Conservation (phyloP, 2,113 vertebrate genomes). For the Mandrillus leucophaeus region DNA sequence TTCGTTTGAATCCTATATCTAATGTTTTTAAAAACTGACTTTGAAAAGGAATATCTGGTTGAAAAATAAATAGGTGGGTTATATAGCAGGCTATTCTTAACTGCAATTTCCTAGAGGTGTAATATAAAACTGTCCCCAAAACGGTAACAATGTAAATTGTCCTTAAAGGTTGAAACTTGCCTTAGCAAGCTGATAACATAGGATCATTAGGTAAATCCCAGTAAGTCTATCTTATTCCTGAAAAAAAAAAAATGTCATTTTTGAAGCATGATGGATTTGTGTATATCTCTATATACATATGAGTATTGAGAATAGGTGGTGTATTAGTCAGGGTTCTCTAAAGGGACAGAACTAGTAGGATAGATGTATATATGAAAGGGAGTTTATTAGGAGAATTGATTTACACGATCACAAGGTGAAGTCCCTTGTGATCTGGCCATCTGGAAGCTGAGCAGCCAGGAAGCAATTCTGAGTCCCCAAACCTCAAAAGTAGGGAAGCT, state of each 20-base stretch:
- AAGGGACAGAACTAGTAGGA: no score
- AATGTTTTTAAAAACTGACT: conserved; percentile 4
- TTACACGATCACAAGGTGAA: no score
- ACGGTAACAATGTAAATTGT: neutral
- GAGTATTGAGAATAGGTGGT: neutral
- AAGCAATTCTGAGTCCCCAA: no score
- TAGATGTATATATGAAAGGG: no score
- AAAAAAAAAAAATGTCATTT: neutral
- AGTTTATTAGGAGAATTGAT: no score
- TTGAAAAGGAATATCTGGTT: conserved; percentile 40
- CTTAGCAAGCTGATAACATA: neutral
- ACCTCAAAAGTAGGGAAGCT: no score
- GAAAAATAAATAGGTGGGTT: neutral
- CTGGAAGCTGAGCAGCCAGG: no score
- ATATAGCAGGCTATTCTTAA: neutral
- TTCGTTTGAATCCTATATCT: neutral
- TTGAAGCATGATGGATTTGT: neutral
- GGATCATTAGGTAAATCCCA: neutral
- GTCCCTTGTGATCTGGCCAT: no score
- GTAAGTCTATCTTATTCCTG: neutral
- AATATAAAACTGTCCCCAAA: neutral
- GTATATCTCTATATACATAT: neutral
- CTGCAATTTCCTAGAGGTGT: neutral
- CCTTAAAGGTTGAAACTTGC: conserved; percentile 1
- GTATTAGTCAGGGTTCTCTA: no score